Conservation (phyloP, 2,888 invertebrate species). For the Podabrus alpinus region DNA sequence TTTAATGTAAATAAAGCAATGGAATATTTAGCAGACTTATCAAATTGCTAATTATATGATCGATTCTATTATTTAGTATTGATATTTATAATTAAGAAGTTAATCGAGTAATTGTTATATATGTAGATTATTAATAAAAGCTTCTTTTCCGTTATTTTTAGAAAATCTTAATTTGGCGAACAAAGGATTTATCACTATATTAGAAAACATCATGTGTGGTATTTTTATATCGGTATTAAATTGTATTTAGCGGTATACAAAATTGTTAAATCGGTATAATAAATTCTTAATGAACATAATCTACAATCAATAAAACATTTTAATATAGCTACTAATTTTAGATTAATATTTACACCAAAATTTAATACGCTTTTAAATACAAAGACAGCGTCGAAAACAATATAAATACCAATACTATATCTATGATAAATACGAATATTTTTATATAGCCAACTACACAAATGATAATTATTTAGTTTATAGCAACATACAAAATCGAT, state of each 20-base stretch:
- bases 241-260: not conserved
- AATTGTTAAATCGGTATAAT: not conserved
- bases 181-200: not conserved
- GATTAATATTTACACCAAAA: not conserved
- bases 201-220: not conserved
- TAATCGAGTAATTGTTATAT: too few species aligned
- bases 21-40: slow-evolving; percentile 18
- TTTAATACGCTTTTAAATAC: not conserved
- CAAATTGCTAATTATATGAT: slow-evolving; percentile 22
- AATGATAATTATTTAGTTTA: not conserved
- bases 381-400: not conserved
- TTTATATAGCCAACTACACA: not conserved
- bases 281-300: not conserved
- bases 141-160: not conserved
- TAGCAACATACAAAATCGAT: slow-evolving; percentile 6
- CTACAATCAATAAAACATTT: not conserved
- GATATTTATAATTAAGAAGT: slow-evolving; percentile 13
- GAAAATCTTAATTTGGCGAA: not conserved
- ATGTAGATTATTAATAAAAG: not conserved
- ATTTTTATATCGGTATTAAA: not conserved
- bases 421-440: not conserved
- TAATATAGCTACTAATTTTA: not conserved
- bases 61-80: slow-evolving; percentile 10
- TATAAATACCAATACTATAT: too few species aligned
- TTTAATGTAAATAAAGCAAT: slow-evolving; percentile 22